Conservation (phyloP, 2,888 invertebrate genomes). For the Halictus quadricinctus region DNA sequence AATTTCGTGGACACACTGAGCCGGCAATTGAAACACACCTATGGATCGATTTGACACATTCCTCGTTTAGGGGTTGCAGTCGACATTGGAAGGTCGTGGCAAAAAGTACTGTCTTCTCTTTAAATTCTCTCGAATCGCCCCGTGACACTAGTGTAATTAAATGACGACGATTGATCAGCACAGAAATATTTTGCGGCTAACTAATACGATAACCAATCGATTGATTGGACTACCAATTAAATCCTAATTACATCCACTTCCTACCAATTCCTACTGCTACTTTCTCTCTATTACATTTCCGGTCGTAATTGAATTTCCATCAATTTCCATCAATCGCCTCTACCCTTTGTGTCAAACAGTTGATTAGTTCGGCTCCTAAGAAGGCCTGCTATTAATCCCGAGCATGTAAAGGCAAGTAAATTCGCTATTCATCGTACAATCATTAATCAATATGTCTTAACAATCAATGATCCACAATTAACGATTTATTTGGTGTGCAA, state of each 20-base stretch:
- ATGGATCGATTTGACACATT: conserved; percentile 38
- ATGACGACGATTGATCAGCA: background rate
- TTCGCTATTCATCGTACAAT: background rate
- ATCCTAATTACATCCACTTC: background rate
- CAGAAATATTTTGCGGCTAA: background rate
- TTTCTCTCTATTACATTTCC: background rate
- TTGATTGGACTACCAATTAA: background rate
- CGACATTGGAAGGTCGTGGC: background rate
- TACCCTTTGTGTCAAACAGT: background rate
- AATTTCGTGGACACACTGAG: conserved; percentile 21
- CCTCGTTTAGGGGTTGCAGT: background rate
- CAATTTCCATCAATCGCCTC: background rate
- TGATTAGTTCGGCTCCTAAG: background rate
- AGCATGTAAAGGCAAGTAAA: background rate
- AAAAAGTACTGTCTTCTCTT: background rate
- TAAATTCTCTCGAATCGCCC: background rate
- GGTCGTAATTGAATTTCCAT: background rate
- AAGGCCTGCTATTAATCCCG: background rate
- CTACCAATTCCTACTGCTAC: background rate
- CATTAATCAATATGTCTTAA: background rate
- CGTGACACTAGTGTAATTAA: background rate
- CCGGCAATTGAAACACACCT: conserved; percentile 39
- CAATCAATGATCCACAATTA: background rate
- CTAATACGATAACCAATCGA: background rate
- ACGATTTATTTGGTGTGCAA: background rate